Evolutionary conservation across 2,113 vertebrate species (phyloP).

Genomic region (Lycocorax pyrrhopterus): DNA sequence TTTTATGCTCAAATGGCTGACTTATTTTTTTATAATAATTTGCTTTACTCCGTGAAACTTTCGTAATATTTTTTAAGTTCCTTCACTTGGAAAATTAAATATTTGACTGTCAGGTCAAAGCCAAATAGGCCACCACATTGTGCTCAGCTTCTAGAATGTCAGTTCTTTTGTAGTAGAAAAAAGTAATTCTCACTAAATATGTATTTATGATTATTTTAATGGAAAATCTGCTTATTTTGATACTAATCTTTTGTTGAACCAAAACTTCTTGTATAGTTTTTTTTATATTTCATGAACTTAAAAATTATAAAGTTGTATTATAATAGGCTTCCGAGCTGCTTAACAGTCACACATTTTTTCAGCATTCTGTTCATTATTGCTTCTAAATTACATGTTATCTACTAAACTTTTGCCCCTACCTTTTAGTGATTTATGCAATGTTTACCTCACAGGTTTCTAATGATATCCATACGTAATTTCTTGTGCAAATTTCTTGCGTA

Average conservation of each 20-base stretch:
- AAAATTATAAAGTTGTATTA: neutral
- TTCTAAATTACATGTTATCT: neutral
- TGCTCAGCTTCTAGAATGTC: constrained; percentile 23
- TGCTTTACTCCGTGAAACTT: neutral
- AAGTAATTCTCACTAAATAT: neutral
- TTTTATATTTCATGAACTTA: constrained; percentile 5
- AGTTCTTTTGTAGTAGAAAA: neutral
- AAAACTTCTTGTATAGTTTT: neutral
- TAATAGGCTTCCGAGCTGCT: neutral
- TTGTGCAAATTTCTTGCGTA: neutral
- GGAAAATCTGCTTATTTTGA: neutral
- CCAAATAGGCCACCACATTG: neutral
- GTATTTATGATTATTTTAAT: constrained; percentile 27
- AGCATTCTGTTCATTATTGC: neutral
- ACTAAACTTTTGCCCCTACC: neutral
- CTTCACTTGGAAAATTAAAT: neutral
- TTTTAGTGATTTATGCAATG: neutral
- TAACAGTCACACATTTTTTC: neutral
- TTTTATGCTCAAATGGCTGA: constrained; percentile 16
- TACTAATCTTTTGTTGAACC: neutral
- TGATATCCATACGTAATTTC: neutral
- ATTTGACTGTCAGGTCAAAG: neutral
- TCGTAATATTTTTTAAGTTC: neutral
- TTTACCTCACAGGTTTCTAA: neutral
- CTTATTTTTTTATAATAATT: neutral